Conservation (phyloP, 2,113 vertebrate species). For the Chloropsis hardwickii region DNA sequence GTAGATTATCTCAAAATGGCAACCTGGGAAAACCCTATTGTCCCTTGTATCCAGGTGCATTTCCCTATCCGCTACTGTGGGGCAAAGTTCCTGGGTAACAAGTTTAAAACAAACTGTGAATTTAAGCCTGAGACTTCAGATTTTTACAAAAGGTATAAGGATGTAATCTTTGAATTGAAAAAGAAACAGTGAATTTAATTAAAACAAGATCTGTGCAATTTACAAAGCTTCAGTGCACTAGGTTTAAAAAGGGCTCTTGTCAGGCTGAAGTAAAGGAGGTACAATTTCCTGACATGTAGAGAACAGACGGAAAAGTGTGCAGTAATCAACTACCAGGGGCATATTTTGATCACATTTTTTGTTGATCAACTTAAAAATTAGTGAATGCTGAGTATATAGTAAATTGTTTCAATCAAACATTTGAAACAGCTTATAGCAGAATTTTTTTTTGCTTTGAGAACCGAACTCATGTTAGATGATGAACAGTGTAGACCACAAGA, state of each 20-base stretch:
- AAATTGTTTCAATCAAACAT: constrained; percentile 35
- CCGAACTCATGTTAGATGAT: neutral
- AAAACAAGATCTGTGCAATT: constrained; percentile 35
- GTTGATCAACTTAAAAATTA: constrained; percentile 63
- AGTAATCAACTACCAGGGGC: constrained; percentile 35
- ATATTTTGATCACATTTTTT: neutral
- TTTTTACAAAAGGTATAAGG: neutral
- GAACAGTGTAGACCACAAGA: neutral
- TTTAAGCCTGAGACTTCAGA: neutral
- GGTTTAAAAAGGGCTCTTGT: constrained; percentile 59
- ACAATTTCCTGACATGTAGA: constrained; percentile 56
- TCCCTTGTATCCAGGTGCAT: neutral
- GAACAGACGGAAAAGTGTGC: constrained; percentile 29
- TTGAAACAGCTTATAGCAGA: neutral
- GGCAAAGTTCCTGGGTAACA: neutral
- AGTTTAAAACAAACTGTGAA: neutral
- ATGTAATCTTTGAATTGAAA: constrained; percentile 1
- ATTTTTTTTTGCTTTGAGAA: neutral
- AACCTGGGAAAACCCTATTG: neutral
- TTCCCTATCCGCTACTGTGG: neutral
- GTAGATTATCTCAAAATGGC: neutral
- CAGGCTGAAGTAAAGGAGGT: constrained; percentile 63
- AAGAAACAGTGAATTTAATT: constrained; percentile 56
- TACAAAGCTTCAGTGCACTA: constrained; percentile 30
- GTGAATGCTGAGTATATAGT: neutral